Evolutionary conservation across 1,140 invertebrate species (phyloP).

Genomic region (Leptopilina boulardi): DNA sequence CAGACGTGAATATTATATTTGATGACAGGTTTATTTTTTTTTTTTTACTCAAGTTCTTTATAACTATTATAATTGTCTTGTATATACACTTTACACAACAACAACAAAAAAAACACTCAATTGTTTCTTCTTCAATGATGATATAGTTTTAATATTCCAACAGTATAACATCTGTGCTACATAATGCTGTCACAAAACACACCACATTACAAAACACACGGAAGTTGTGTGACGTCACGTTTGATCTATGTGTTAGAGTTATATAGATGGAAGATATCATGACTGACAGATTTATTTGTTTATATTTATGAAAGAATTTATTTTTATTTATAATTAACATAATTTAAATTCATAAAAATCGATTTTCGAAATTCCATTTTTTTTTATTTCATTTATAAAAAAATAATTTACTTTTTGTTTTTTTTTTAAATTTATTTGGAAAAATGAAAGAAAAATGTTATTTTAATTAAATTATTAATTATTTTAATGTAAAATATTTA

Average conservation of each 20-base stretch:
- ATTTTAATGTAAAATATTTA: too few species aligned
- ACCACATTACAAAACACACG: conserved; percentile 14
- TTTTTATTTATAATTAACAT: neutral
- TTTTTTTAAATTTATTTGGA: too few species aligned
- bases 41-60: neutral
- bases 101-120: neutral
- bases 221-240: conserved; percentile 8
- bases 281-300: conserved; percentile 27
- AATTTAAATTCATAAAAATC: too few species aligned
- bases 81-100: neutral
- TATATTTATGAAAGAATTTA: neutral
- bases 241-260: neutral
- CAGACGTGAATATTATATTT: neutral
- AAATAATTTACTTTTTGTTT: too few species aligned
- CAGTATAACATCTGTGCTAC: neutral
- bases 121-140: neutral
- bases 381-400: too few species aligned
- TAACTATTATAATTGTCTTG: neutral
- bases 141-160: neutral
- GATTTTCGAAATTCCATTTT: too few species aligned
- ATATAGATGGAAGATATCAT: neutral
- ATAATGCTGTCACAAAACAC: neutral
- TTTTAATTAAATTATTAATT: too few species aligned
- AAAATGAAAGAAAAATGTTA: too few species aligned
- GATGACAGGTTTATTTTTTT: conserved; percentile 2